These are phyloP conservation scores for Spinibarbus caldwelli DNA, from an alignment of 2,797 vertebrate species.

Conservation along the genomic window DNA sequence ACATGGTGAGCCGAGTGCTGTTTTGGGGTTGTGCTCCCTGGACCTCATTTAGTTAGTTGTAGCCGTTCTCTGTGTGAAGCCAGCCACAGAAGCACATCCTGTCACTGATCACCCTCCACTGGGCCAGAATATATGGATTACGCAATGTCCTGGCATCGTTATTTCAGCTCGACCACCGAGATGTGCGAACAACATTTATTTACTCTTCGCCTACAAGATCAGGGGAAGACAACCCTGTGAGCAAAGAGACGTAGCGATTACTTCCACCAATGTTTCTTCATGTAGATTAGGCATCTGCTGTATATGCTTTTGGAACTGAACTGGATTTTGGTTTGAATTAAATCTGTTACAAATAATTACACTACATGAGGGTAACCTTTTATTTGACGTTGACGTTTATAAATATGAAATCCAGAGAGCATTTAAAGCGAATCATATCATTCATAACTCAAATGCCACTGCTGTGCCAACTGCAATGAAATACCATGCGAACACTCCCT, in stretches of 20 bases:
- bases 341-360: background rate
- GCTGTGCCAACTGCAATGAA: slow-evolving; percentile 27
- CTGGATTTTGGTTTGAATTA: background rate
- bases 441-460: slow-evolving; percentile 42
- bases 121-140: slow-evolving; percentile 58
- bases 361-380: slow-evolving; percentile 3
- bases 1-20: slow-evolving; percentile 8
- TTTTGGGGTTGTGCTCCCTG: slow-evolving; percentile 15
- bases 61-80: slow-evolving; percentile 34
- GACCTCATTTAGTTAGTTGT: slow-evolving; percentile 36
- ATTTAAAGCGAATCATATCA: slow-evolving; percentile 41
- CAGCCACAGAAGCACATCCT: slow-evolving; percentile 15
- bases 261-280: slow-evolving; percentile 37
- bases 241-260: slow-evolving; percentile 36
- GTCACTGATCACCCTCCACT: slow-evolving; percentile 47
- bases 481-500: slow-evolving; percentile 43
- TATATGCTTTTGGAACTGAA: background rate
- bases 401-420: slow-evolving; percentile 19
- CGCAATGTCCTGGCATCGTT: slow-evolving; percentile 51
- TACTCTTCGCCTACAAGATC: slow-evolving; percentile 36
- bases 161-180: slow-evolving; percentile 51
- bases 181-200: slow-evolving; percentile 48
- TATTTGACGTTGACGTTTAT: slow-evolving; percentile 21
- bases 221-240: slow-evolving; percentile 23
- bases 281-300: slow-evolving; percentile 28